phyloP scores from a whole-genome alignment of 2,113 vertebrate genomes.

The Arvicanthis niloticus region DNA sequence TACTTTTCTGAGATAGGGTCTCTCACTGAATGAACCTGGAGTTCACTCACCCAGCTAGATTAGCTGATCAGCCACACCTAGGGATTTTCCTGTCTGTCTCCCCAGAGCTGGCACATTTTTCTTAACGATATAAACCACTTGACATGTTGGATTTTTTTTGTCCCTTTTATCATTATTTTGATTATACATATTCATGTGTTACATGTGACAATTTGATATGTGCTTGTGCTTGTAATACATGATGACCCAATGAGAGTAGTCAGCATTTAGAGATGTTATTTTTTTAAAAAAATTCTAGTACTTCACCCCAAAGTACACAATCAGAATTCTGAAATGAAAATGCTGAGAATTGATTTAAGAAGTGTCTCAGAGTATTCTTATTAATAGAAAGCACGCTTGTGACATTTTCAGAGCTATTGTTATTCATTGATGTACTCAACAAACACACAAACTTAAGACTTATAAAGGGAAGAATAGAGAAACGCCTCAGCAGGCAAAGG shows the following conservation, averaged over 20 bases:
- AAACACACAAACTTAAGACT: background rate
- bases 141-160: background rate
- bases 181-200: background rate
- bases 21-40: background rate
- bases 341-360: background rate
- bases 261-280: background rate
- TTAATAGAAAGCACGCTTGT: conserved; percentile 26
- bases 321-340: background rate
- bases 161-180: background rate
- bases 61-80: background rate
- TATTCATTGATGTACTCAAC: conserved; percentile 18
- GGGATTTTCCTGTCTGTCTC: background rate
- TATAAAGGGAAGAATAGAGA: background rate
- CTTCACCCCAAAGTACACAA: background rate
- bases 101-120: background rate
- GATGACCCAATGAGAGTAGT: background rate
- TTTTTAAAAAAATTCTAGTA: conserved; percentile 15
- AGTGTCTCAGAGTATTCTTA: background rate
- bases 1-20: background rate
- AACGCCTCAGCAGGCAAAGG: background rate
- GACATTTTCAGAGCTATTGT: conserved; percentile 20
- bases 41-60: background rate
- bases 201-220: background rate
- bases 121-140: conserved; percentile 1
- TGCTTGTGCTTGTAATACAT: background rate